Evolutionary conservation across 2,888 invertebrate species (phyloP), one percentile per base, ranked within the genome.

Genomic region (Pilophorus perplexus): DNA sequence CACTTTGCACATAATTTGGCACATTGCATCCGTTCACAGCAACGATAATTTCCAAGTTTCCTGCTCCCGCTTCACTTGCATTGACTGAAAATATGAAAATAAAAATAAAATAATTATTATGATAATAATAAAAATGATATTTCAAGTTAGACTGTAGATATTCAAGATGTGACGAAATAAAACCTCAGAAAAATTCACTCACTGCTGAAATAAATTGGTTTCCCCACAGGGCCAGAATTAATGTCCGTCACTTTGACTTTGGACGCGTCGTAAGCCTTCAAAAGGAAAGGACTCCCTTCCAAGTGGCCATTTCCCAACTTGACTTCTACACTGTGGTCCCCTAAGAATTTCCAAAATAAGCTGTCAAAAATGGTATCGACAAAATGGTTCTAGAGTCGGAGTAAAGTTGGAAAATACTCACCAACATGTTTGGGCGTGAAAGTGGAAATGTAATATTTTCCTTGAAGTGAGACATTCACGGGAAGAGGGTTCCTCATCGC

Each of bases 21-120:
- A 98, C 96, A 78, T 98, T 98, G 74, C 94, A 87, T 12, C 94
- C 94, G 74, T 90, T 93, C 1, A 96, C 95, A 0, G 96, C 94
- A 0, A 98, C 96, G 69, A 97, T 96, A 64, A 98, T 97, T 80
- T 98, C 97, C 75, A 97, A 81, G 78, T 97, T 97, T 22, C 97
- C 97, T 54, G 96, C 95, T 69, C 97, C 93, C 74, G 82, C 83
- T 73, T 80, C 79, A 67, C 81, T 80, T 5, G 83, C 83, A 75
- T 83, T 83, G 73, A 83, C 81, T 81, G 71, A 42, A 73, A 40
- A 22, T 37, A 16, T n/a, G n/a, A n/a, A n/a, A n/a, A n/a, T n/a
- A n/a, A n/a, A n/a, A n/a, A n/a, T n/a, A 8, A 62, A 42, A 8
- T 22, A 40, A 68, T 44, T 55, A 42, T 52, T 64, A 59, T 44